These are phyloP conservation scores for Drosophila nigromelanica DNA, from an alignment of 1,140 invertebrate genomes.

Conservation along the genomic window DNA sequence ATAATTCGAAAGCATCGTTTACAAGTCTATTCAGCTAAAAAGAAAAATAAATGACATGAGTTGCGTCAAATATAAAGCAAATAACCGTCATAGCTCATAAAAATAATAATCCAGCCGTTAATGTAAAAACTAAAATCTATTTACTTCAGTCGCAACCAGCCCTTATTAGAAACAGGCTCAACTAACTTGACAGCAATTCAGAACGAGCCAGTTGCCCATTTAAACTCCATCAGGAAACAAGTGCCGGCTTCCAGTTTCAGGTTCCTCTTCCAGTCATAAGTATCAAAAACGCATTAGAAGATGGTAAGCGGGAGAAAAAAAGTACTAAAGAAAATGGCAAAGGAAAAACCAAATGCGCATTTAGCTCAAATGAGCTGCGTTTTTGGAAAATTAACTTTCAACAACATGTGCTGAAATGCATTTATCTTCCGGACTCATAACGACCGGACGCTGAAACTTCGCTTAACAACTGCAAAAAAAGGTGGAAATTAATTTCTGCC, in stretches of 20 bases:
- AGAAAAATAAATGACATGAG: too few relatives aligned
- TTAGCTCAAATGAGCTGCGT: constrained; percentile 76
- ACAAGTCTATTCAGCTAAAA: too few relatives aligned
- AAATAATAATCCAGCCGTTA: too few relatives aligned
- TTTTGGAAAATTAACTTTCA: constrained; percentile 80
- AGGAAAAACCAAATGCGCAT: constrained; percentile 61
- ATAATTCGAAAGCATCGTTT: too few relatives aligned
- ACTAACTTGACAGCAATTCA: constrained; percentile 12
- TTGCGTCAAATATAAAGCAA: too few relatives aligned
- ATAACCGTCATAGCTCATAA: too few relatives aligned
- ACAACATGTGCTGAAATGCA: constrained; percentile 80
- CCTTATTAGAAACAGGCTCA: not conserved
- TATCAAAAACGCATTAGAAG: constrained; percentile 63
- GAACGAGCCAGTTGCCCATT: constrained; percentile 37
- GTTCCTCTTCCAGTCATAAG: constrained; percentile 24
- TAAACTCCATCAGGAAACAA: constrained; percentile 53
- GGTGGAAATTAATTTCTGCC: constrained; percentile 75
- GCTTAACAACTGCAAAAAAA: constrained; percentile 51
- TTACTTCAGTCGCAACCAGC: too few relatives aligned
- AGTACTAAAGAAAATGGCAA: not conserved
- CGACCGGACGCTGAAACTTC: constrained; percentile 41
- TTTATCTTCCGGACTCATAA: constrained; percentile 72
- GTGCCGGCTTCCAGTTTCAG: constrained; percentile 8
- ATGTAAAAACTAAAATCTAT: too few relatives aligned
- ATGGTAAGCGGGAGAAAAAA: constrained; percentile 9